phyloP scores from a whole-genome alignment of 1,140 invertebrate genomes.

The Drosophila sturtevanti region DNA sequence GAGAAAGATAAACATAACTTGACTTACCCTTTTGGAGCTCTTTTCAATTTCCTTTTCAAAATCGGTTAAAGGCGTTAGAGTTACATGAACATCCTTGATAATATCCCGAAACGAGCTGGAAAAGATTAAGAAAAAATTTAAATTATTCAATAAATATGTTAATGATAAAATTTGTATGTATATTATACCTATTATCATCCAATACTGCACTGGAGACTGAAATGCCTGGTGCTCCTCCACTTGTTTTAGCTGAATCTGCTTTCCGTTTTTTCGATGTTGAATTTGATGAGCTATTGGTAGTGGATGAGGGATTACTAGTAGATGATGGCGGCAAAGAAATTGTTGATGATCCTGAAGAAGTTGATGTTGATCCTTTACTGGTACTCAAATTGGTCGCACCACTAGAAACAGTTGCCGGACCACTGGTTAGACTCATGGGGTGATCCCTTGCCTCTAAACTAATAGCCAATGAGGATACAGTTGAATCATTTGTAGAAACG shows the following conservation, averaged over 20 bases:
- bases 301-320: slow-evolving; percentile 17
- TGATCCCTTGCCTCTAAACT: slow-evolving; percentile 32
- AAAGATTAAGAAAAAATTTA: background rate
- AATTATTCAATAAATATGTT: too few relatives aligned
- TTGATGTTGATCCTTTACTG: slow-evolving; percentile 30
- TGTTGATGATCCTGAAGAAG: slow-evolving; percentile 28
- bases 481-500: slow-evolving; percentile 36
- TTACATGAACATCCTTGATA: slow-evolving; percentile 79
- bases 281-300: slow-evolving; percentile 29
- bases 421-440: background rate
- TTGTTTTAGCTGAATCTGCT: slow-evolving; percentile 56
- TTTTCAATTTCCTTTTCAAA: slow-evolving; percentile 82
- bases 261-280: slow-evolving; percentile 72
- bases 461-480: slow-evolving; percentile 4
- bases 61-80: slow-evolving; percentile 75
- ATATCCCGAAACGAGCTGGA: slow-evolving; percentile 70
- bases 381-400: slow-evolving; percentile 39
- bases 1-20: slow-evolving; percentile 27
- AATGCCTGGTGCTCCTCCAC: slow-evolving; percentile 9
- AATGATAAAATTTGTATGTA: background rate
- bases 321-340: slow-evolving; percentile 2
- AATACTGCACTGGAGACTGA: slow-evolving; percentile 23
- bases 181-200: slow-evolving; percentile 72
- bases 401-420: slow-evolving; percentile 2
- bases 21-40: slow-evolving; percentile 77